These are phyloP conservation scores for Muscina levida DNA, from an alignment of 2,888 invertebrate species.

Conservation along the genomic window DNA sequence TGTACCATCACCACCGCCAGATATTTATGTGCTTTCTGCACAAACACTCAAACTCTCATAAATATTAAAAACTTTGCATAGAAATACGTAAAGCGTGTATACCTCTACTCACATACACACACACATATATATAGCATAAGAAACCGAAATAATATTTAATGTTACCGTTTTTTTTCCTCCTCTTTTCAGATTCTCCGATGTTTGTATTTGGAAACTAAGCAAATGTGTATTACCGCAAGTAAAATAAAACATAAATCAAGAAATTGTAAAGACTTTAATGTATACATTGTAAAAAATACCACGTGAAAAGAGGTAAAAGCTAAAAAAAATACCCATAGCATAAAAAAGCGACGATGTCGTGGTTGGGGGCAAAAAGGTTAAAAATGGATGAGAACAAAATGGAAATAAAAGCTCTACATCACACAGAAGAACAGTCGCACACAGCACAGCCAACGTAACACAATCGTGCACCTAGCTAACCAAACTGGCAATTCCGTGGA, in stretches of 20 bases:
- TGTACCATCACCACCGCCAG: conserved; percentile 32
- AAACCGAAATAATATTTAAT: background rate
- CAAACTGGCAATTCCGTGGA: conserved; percentile 1
- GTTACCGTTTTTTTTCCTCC: background rate
- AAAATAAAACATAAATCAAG: conserved; percentile 39
- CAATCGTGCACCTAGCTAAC: background rate
- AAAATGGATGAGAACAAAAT: conserved; percentile 11
- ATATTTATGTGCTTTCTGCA: conserved; percentile 49
- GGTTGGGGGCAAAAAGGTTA: conserved; percentile 22
- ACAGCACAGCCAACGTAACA: background rate
- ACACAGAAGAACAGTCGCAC: conserved; percentile 8
- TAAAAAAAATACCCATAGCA: background rate
- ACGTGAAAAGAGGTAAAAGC: background rate
- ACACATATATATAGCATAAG: background rate
- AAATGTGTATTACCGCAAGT: conserved; percentile 32
- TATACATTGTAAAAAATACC: conserved; percentile 8
- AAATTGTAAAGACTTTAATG: conserved; percentile 34
- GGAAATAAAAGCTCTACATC: background rate
- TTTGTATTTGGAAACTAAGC: conserved; percentile 15
- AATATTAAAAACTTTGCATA: conserved; percentile 59
- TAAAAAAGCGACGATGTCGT: background rate
- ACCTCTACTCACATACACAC: background rate
- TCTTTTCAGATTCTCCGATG: background rate
- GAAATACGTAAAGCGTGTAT: conserved; percentile 22
- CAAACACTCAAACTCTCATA: conserved; percentile 57